Base-by-base conservation (phyloP, 2,113 vertebrate genomes). In the Murina feae region DNA sequence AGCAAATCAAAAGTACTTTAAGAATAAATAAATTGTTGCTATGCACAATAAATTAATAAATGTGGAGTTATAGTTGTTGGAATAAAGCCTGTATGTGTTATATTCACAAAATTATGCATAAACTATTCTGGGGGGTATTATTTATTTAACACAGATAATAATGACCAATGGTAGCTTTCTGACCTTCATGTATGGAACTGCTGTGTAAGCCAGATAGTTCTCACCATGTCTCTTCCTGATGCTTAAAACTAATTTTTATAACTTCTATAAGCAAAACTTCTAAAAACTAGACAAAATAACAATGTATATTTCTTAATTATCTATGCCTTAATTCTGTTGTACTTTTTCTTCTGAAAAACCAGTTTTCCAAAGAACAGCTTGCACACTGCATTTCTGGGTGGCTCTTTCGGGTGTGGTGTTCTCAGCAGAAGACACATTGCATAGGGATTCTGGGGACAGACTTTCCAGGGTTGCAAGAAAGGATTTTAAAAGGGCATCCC, bases 1-100 rank as follows among this genome's bases (percentile, higher is more conserved):
- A 95, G 87, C 5, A 93, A 97, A 91, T 93, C 28, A 81, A 93
- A 98, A 94, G 1, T 72, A 82, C 20, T 93, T 96, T 96, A 86
- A 93, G 93, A 95, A 4, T 96, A 93, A 90, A 60, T 42, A 97
- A 44, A 93, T 96, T 93, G 66, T 94, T 95, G 55, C 20, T 93
- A 5, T 78, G 37, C 28, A 93, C 55, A 90, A 9, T 94, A 96
- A 97, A 96, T 96, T 68, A 90, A 14, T 53, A 89, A 5, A 94
- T 80, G 25, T 89, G 30, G 69, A 86, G 55, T 89, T 97, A 89
- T 87, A 78, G 66, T 3, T 91, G 5, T n/a, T 94, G 8, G 0
- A 8, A 13, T 53, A 95, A 95, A 97, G 89, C 82, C 18, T 75
- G 58, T 55, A 82, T 10, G 20, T 86, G 92, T 39, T 89, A 1